Percentiles rank a stretch among this genome's conserved stretches.
phyloP scores from a whole-genome alignment of 2,113 vertebrate genomes.

The Sorex fumeus region DNA sequence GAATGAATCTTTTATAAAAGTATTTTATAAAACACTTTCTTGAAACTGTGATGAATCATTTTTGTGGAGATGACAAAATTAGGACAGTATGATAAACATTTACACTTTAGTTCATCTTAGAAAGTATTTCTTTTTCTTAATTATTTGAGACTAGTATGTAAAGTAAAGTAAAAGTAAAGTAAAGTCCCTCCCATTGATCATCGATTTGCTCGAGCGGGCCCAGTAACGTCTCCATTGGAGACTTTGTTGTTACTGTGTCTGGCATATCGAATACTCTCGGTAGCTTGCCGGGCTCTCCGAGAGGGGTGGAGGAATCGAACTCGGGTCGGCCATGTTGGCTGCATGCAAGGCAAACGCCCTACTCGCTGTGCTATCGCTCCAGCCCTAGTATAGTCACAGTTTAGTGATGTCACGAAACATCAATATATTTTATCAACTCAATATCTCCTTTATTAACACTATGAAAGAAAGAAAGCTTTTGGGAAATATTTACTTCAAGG shows the following conservation, averaged over 20 bases:
- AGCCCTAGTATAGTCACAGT: background rate
- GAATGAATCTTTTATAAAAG: constrained; percentile 56
- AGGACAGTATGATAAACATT: background rate
- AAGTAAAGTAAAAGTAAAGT: too few species aligned
- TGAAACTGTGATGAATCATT: constrained; percentile 40
- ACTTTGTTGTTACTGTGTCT: too few species aligned
- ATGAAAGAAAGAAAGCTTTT: background rate
- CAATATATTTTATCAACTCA: background rate
- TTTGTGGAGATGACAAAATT: constrained; percentile 26
- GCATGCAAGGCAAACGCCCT: too few species aligned
- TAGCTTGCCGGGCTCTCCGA: too few species aligned
- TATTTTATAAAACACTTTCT: constrained; percentile 45
- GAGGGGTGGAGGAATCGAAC: too few species aligned
- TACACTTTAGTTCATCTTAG: background rate
- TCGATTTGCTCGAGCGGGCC: too few species aligned
- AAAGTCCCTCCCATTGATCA: too few species aligned
- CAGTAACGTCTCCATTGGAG: too few species aligned
- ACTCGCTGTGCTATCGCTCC: too few species aligned
- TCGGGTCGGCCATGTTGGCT: too few species aligned
- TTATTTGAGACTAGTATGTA: background rate
- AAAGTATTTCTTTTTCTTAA: constrained; percentile 33
- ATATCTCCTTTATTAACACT: fast-evolving
- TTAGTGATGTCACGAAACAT: background rate
- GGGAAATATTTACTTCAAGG: too few species aligned
- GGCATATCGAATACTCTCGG: too few species aligned